Percentiles rank a stretch among this genome's conserved stretches.
phyloP scores from a whole-genome alignment of 92 coral and sea anemone species.

The Metridium senile region DNA sequence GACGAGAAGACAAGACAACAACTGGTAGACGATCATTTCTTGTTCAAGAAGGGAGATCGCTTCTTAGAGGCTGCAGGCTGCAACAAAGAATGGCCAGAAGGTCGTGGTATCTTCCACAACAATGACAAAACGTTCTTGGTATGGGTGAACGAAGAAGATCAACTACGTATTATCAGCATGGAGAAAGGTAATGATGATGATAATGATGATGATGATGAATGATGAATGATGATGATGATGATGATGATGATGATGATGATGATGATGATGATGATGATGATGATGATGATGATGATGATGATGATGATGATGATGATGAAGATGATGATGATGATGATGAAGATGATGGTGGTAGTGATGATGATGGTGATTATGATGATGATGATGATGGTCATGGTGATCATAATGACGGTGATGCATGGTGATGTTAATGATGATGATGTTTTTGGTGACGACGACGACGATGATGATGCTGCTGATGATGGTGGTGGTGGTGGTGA shows the following conservation, averaged over 20 bases:
- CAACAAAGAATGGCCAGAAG: slow-evolving; percentile 93
- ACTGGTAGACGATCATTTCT: slow-evolving; percentile 84
- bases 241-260: background rate
- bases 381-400: no score
- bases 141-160: slow-evolving; percentile 97
- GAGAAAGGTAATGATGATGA: slow-evolving; percentile 33
- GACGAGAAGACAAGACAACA: slow-evolving; percentile 79
- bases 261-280: background rate
- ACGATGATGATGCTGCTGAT: no score
- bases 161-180: slow-evolving; percentile 93
- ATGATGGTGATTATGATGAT: no score
- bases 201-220: slow-evolving; percentile 21
- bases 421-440: no score
- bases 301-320: no score
- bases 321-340: no score
- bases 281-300: background rate
- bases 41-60: slow-evolving; percentile 87
- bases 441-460: no score
- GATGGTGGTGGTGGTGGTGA: no score
- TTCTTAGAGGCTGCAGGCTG: slow-evolving; percentile 85
- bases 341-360: no score
- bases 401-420: no score
- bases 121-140: slow-evolving; percentile 84
- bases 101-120: slow-evolving; percentile 94
- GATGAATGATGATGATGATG: slow-evolving; percentile 22